A percentile compares a stretch with the other conserved stretches of the same genome.
These are phyloP conservation scores for Xestia sexstrigata DNA, from an alignment of 2,888 invertebrate genomes.

Conservation along the genomic window DNA sequence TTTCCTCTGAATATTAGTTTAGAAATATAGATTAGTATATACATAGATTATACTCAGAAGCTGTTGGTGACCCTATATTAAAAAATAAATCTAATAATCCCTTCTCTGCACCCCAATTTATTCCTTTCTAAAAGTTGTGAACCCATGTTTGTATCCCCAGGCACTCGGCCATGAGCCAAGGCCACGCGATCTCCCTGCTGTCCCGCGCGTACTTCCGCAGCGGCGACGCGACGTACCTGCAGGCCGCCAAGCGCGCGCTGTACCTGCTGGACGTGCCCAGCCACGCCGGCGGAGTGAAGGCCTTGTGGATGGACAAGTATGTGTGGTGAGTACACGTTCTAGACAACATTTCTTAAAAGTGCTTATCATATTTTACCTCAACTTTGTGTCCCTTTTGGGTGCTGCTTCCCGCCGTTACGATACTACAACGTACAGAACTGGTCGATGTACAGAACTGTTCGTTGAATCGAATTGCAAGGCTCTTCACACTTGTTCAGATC, in stretches of 20 bases:
- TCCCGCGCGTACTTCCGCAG: constrained; percentile 97
- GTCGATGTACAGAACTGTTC: background rate
- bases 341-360: background rate
- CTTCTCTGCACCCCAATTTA: background rate
- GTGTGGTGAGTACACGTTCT: constrained; percentile 93
- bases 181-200: constrained; percentile 98
- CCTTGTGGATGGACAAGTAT: constrained; percentile 95
- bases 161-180: constrained; percentile 99
- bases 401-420: background rate
- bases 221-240: constrained; percentile 94
- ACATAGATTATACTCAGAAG: too few species aligned
- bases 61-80: too few species aligned
- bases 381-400: background rate
- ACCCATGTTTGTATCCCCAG: constrained; percentile 75
- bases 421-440: background rate
- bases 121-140: background rate
- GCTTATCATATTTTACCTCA: background rate
- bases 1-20: too few species aligned
- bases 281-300: constrained; percentile 95
- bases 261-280: constrained; percentile 94
- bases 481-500: background rate
- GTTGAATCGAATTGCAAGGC: background rate
- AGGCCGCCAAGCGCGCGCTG: constrained; percentile 95
- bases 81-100: too few species aligned
- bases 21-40: too few species aligned